These are phyloP conservation scores for Drosophila obscura DNA, from an alignment of 1,140 invertebrate genomes.

Conservation along the genomic window DNA sequence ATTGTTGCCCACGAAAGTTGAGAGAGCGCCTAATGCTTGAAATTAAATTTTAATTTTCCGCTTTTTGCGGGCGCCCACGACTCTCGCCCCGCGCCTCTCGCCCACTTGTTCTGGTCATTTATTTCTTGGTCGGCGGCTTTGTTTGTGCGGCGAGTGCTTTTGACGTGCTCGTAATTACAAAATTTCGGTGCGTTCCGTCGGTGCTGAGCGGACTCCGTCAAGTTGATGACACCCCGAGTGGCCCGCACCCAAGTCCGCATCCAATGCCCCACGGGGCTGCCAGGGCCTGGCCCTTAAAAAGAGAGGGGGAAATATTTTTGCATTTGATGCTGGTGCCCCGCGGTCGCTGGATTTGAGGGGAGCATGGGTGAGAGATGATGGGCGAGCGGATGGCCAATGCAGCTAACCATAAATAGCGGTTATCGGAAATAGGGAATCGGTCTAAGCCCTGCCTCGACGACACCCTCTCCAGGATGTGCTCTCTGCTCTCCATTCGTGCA, in stretches of 20 bases:
- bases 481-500: slow-evolving; percentile 44
- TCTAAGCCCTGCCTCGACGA: slow-evolving; percentile 6
- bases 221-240: slow-evolving; percentile 43
- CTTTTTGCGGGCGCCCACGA: slow-evolving; percentile 23
- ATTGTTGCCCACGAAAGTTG: not conserved
- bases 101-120: slow-evolving; percentile 68
- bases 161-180: slow-evolving; percentile 77
- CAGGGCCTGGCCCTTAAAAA: not conserved
- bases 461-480: not conserved
- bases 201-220: slow-evolving; percentile 48
- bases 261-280: not conserved
- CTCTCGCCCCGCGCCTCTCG: slow-evolving; percentile 10
- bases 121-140: slow-evolving; percentile 61
- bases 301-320: slow-evolving; percentile 39
- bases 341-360: slow-evolving; percentile 5
- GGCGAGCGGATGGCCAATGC: slow-evolving; percentile 35
- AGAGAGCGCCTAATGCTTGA: slow-evolving; percentile 43
- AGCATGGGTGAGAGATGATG: slow-evolving; percentile 1
- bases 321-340: slow-evolving; percentile 47
- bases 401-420: slow-evolving; percentile 74
- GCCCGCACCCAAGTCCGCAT: not conserved
- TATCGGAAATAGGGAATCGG: slow-evolving; percentile 53
- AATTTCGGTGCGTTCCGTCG: slow-evolving; percentile 50
- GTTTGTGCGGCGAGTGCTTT: slow-evolving; percentile 64
- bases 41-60: slow-evolving; percentile 73